Evolutionary conservation across 1,140 invertebrate genomes (phyloP).

Genomic region (Euura lappo): DNA sequence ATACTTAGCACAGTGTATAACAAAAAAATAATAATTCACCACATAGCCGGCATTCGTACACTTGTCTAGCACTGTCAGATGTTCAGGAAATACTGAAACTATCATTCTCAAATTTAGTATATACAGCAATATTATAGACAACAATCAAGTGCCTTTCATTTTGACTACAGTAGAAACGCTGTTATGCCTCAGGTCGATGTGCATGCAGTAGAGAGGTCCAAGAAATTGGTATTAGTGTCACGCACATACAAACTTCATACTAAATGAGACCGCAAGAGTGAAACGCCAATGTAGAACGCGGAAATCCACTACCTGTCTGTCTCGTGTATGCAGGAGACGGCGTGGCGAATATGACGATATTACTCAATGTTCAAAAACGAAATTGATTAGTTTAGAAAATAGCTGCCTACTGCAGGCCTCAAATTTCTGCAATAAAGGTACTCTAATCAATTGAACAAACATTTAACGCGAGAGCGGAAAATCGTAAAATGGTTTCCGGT

Average conservation of each 20-base stretch:
- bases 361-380: no score
- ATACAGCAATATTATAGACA: constrained; percentile 50
- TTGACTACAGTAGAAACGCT: constrained; percentile 57
- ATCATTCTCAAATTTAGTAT: constrained; percentile 57
- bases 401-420: no score
- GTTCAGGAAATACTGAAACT: constrained; percentile 62
- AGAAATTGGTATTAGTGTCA: constrained; percentile 14
- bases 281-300: constrained; percentile 41
- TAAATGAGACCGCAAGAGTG: constrained; percentile 60
- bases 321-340: background rate
- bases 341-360: background rate
- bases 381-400: no score
- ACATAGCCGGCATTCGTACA: constrained; percentile 40
- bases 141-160: constrained; percentile 61
- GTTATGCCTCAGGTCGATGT: constrained; percentile 32
- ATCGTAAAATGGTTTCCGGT: no score
- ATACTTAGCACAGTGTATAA: background rate
- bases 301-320: constrained; percentile 2
- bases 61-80: constrained; percentile 59
- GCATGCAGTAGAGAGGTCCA: background rate
- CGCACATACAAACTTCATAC: constrained; percentile 40
- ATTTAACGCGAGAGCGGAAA: no score
- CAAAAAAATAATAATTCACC: constrained; percentile 24
- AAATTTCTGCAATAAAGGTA: no score
- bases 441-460: no score